A percentile compares a stretch with the other conserved stretches of the same genome.
phyloP scores from a whole-genome alignment of 1,140 invertebrate genomes.

The Zaprionus camerounensis region DNA sequence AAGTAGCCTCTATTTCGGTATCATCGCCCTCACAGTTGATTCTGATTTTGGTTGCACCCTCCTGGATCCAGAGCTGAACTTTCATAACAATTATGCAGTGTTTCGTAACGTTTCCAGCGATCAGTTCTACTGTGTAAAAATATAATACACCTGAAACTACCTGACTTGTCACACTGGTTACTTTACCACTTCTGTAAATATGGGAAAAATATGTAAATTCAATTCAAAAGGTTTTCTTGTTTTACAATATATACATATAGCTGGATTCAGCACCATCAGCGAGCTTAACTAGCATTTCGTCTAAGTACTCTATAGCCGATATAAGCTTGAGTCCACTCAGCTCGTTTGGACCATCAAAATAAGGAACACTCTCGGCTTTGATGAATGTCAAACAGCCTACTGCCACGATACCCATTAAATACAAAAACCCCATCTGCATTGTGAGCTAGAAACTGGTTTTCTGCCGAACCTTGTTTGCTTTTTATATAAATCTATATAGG shows the following conservation, averaged over 20 bases:
- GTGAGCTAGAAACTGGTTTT: neutral
- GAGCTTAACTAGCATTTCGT: conserved; percentile 32
- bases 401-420: conserved; percentile 3
- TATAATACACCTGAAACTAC: conserved; percentile 41
- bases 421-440: neutral
- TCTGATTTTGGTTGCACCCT: conserved; percentile 47
- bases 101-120: conserved; percentile 7
- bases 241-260: conserved; percentile 48
- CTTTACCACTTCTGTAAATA: conserved; percentile 33
- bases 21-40: conserved; percentile 52
- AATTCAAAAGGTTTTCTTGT: neutral
- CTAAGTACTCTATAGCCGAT: conserved; percentile 24
- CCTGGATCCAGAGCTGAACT: conserved; percentile 40
- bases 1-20: neutral
- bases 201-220: neutral
- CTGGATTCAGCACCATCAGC: conserved; percentile 46
- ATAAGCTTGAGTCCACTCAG: conserved; percentile 22
- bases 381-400: conserved; percentile 8
- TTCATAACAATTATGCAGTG: conserved; percentile 46
- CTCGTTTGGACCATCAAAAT: conserved; percentile 14
- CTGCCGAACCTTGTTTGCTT: neutral
- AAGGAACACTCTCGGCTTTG: neutral
- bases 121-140: conserved; percentile 43
- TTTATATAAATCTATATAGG: neutral
- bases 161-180: conserved; percentile 37